phyloP scores from a whole-genome alignment of 1,140 invertebrate species.

The Drosophila insularis region DNA sequence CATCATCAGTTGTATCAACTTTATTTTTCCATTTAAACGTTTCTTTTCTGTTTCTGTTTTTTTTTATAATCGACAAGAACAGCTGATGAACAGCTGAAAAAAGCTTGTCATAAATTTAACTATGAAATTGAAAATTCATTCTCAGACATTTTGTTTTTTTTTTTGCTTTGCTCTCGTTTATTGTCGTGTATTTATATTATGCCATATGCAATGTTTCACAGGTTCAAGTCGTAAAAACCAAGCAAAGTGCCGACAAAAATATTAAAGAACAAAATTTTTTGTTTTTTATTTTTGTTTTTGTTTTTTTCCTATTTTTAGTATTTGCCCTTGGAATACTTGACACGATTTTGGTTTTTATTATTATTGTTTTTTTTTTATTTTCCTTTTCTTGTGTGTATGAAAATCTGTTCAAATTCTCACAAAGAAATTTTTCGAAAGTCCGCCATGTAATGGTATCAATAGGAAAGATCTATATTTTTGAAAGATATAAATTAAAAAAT shows the following conservation, averaged over 20 bases:
- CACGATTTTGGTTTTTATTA: constrained; percentile 51
- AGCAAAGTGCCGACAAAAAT: neutral
- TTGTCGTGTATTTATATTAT: constrained; percentile 22
- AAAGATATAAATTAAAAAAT: too few species aligned
- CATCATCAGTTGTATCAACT: constrained; percentile 13
- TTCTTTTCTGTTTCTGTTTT: constrained; percentile 1
- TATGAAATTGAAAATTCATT: constrained; percentile 37
- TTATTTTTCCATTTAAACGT: neutral
- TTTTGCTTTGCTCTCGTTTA: constrained; percentile 32
- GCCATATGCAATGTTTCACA: constrained; percentile 68
- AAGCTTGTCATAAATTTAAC: constrained; percentile 58
- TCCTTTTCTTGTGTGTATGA: constrained; percentile 10
- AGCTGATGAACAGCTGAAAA: constrained; percentile 42
- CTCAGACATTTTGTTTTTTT: constrained; percentile 28
- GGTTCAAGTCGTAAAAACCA: constrained; percentile 47
- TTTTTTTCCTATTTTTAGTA: constrained; percentile 55
- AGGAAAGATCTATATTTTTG: neutral
- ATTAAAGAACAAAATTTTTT: constrained; percentile 15
- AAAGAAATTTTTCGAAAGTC: neutral
- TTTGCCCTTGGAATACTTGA: constrained; percentile 74
- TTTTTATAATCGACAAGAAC: constrained; percentile 34
- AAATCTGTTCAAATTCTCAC: constrained; percentile 35
- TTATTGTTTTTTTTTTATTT: constrained; percentile 34
- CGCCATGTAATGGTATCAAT: neutral
- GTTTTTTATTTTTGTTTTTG: constrained; percentile 27